Percentiles rank a stretch among this genome's conserved stretches.
phyloP scores from a whole-genome alignment of 2,888 invertebrate species.

The Empis stercorea region DNA sequence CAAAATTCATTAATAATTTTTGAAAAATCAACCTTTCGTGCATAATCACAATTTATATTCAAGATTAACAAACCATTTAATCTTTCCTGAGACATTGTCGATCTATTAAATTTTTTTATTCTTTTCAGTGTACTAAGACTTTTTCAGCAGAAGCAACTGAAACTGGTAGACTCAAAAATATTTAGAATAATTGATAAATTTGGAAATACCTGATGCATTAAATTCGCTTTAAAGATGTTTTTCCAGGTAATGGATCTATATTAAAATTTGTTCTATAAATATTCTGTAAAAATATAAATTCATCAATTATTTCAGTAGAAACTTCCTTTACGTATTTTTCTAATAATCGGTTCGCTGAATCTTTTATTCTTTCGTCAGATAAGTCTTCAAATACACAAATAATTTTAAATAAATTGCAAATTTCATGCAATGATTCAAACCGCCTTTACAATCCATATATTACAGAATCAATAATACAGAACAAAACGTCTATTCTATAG shows the following conservation, averaged over 20 bases:
- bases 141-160: background rate
- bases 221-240: background rate
- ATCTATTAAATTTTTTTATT: background rate
- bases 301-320: background rate
- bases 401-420: background rate
- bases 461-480: background rate
- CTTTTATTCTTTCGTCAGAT: background rate
- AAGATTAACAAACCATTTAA: background rate
- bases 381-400: background rate
- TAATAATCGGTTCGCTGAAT: background rate
- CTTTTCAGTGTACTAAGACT: background rate
- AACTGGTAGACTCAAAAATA: background rate
- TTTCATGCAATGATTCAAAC: background rate
- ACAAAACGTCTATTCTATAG: background rate
- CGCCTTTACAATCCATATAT: background rate
- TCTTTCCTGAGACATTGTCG: background rate
- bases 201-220: background rate
- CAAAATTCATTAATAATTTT: background rate
- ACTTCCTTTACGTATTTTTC: background rate
- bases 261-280: background rate
- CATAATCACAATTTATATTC: background rate
- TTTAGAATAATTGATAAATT: background rate
- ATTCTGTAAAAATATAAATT: background rate
- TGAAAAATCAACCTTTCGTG: background rate
- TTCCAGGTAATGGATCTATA: background rate